These are phyloP conservation scores for Chrysoperla carnea DNA, from an alignment of 1,140 invertebrate genomes.

Conservation along the genomic window DNA sequence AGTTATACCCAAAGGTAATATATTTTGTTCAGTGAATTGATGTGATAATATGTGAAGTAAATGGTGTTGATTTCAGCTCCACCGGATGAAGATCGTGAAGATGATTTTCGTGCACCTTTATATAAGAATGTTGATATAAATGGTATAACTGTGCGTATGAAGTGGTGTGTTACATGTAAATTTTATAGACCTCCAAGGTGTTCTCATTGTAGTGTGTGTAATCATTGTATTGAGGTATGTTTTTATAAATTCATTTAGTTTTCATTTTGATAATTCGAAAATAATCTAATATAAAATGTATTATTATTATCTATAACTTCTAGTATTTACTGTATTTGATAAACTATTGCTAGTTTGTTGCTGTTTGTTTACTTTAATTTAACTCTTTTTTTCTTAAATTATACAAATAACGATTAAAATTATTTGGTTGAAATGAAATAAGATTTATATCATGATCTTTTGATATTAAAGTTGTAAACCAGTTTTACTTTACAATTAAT, in stretches of 20 bases:
- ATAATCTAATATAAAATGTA: no score
- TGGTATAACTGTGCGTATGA: constrained; percentile 96
- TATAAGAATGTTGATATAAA: constrained; percentile 98
- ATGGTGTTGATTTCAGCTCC: constrained; percentile 41
- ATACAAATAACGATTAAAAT: no score
- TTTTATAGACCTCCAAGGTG: constrained; percentile 97
- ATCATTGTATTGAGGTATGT: constrained; percentile 93
- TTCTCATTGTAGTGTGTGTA: constrained; percentile 98
- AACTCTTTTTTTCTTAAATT: no score
- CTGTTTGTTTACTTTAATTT: no score
- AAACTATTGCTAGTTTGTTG: no score
- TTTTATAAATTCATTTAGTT: background rate
- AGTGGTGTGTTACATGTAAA: constrained; percentile 99
- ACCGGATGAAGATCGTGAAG: constrained; percentile 90
- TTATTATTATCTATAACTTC: background rate
- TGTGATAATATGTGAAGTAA: background rate
- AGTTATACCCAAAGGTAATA: constrained; percentile 89
- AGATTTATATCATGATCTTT: no score
- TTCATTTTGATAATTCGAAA: constrained; percentile 2
- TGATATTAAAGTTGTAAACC: no score
- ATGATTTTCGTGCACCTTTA: constrained; percentile 91
- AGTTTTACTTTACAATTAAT: no score
- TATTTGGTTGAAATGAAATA: no score
- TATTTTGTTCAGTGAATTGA: constrained; percentile 2
- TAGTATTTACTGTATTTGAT: background rate